Evolutionary conservation across 2,113 vertebrate species (phyloP), one percentile per base, ranked within the genome.

Genomic region (Paramisgurnus dabryanus): DNA sequence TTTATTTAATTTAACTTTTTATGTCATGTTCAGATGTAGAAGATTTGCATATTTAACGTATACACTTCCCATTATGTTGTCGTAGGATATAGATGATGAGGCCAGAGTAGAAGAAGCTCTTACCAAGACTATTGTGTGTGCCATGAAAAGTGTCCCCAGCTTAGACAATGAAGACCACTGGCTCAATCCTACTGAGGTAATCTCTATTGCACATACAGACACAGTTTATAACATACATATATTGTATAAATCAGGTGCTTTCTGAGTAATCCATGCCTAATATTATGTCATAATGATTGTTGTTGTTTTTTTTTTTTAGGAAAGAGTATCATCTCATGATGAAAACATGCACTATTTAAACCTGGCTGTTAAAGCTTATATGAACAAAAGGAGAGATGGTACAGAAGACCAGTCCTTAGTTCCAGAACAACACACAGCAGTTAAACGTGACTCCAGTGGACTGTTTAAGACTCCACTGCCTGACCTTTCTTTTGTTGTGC

Each of bases 161-260:
- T 88, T 91, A 0, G 84, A 88, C 67, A 92, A 90, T 68, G 45
- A 80, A 2, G 92, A 91, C 57, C 53, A 85, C 78, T 99, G 98
- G 98, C 91, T 99, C 77, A 99, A 99, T 85, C 96, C 97, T 80
- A 99, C 98, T 0, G 98, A 98, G 95, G 98, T 98, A 85, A 4
- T 34, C 18, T 9, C 12, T n/a, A 5, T 22, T 1, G 17, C 45
- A 57, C 43, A 72, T 18, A 18, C 0, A 34, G n/a, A 5, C 15
- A 57, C 53, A 6, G 7, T n/a, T 27, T 15, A n/a, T 50, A 22
- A 0, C 22, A 22, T 22, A 22, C 22, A 22, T 22, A 22, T 22
- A 22, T 1, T 22, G 22, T 22, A 22, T 22, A 22, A 22, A 22
- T 22, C 22, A 22, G 22, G 22, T 22, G 22, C 22, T 22, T 22